Evolutionary conservation across 2,113 vertebrate genomes (phyloP).

Genomic region (Mormoops blainvillei): DNA sequence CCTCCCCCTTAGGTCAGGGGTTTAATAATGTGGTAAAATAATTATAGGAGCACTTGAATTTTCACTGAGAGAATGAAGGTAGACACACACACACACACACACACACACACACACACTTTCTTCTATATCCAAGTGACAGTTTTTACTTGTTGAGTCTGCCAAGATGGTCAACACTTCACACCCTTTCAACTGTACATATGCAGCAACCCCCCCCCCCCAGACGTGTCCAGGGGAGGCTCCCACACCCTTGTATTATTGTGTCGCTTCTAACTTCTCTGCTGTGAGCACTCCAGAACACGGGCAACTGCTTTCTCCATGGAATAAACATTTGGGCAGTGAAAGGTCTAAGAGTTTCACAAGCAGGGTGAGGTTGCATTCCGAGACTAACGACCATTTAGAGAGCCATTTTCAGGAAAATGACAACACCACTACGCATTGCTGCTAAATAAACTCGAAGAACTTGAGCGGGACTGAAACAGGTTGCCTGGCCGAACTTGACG

Average conservation of each 20-base stretch:
- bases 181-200: not conserved
- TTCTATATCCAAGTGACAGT: not conserved
- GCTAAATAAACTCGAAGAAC: conserved; percentile 57
- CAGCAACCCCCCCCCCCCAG: not conserved
- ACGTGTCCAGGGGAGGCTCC: not conserved
- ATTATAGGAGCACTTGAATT: not conserved
- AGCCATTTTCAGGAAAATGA: conserved; percentile 45
- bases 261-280: not conserved
- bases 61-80: not conserved
- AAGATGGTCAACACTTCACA: conserved; percentile 32
- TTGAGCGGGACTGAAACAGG: conserved; percentile 36
- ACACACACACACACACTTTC: not conserved
- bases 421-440: not conserved
- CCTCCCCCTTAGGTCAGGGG: not conserved
- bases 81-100: not conserved
- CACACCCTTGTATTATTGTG: not conserved
- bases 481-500: conserved; percentile 18
- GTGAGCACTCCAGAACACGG: not conserved
- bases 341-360: conserved; percentile 15
- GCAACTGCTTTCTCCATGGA: not conserved
- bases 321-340: not conserved
- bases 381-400: not conserved
- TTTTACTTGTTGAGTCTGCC: not conserved
- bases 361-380: not conserved
- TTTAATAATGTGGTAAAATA: conserved; percentile 4